Base-by-base conservation (phyloP, 2,888 invertebrate genomes). In the Drosophila austrosaltans region DNA sequence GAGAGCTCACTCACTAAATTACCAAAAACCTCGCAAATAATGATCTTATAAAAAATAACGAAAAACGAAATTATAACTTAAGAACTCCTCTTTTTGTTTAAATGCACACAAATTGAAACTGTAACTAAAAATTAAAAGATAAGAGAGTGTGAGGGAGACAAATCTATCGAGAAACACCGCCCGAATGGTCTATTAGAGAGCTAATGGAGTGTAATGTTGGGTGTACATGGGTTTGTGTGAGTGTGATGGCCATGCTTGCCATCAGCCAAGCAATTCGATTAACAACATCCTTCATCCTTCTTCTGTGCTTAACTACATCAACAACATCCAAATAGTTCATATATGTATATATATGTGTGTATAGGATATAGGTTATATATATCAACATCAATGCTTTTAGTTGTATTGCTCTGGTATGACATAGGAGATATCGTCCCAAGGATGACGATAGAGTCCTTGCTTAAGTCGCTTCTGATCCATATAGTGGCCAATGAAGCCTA, bases 391-490 rank as follows among this genome's bases (percentile, higher is more conserved):
- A 25, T 20, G 68, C 68, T 62, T 28, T 87, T 90, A 91, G 81
- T 91, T 91, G 78, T 91, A 93, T 81, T 92, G 91, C 77, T 93
- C 93, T 59, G 93, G 93, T 78, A 93, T 90, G 64, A 93, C 93
- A 72, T 93, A 93, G 16, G 93, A 93, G 93, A 99, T 99, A 92
- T 99, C 99, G 92, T 99, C 99, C 99, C 99, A 99, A 0, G 99
- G 99, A 93, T 99, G 99, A 84, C 99, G 96, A 93, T 99, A 99
- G 3, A 99, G 94, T 6, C 99, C 99, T 93, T 99, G 99, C 91
- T 99, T 99, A 93, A 99, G 94, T 78, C 99, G 94, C 93, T 98
- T 98, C 94, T 99, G 99, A 93, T 99, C 99, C 94, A 99, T 95
- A 92, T 96, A 99, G 92, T 99, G 99, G 16, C 99, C 99, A 83